Evolutionary conservation across 2,113 vertebrate species (phyloP).

Genomic region (Conger conger): DNA sequence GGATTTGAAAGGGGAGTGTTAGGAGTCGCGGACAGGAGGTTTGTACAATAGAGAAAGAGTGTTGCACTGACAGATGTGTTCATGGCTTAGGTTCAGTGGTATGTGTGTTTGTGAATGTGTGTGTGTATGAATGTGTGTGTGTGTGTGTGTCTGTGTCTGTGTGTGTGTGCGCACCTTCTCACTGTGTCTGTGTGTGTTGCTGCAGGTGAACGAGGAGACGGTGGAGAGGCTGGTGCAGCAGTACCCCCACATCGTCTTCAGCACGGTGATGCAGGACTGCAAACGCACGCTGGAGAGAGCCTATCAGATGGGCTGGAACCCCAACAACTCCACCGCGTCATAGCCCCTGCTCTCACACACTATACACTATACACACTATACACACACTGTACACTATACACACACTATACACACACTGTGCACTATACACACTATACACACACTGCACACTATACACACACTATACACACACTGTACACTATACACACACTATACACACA

Average conservation of each 20-base stretch:
- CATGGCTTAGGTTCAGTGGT: background rate
- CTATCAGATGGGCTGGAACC: conserved; percentile 99
- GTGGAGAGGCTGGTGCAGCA: conserved; percentile 95
- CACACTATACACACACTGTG: background rate
- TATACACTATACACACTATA: conserved; percentile 33
- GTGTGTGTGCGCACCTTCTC: conserved; percentile 1
- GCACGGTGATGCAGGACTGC: conserved; percentile 98
- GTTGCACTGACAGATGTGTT: background rate
- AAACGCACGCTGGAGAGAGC: conserved; percentile 97
- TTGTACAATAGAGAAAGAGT: too few species aligned
- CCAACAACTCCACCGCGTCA: conserved; percentile 84
- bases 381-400: background rate
- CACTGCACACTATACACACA: background rate
- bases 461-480: background rate
- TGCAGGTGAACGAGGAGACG: conserved; percentile 92
- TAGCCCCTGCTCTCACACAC: conserved; percentile 61
- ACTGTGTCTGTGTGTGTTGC: conserved; percentile 39
- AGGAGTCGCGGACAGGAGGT: too few species aligned
- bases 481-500: background rate
- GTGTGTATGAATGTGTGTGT: background rate
- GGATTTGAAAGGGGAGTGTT: too few species aligned
- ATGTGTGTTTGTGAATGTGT: background rate
- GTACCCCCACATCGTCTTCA: conserved; percentile 97
- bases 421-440: background rate
- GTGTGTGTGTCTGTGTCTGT: background rate